Evolutionary conservation across 2,888 invertebrate genomes (phyloP).

Genomic region (Drosophila nigricruria): DNA sequence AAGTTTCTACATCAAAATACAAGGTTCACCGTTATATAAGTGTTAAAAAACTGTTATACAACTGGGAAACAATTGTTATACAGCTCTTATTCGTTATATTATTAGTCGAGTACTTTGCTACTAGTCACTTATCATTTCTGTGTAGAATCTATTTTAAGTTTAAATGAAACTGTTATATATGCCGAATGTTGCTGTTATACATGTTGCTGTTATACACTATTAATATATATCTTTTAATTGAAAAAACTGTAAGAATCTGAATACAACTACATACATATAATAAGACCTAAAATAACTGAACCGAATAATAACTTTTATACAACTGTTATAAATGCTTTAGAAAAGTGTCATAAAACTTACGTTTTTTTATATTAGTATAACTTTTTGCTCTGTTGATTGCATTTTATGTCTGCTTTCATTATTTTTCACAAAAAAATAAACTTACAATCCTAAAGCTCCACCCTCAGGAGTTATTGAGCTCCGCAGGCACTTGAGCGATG

Average conservation of each 20-base stretch:
- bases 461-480: neutral
- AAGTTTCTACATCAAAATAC: neutral
- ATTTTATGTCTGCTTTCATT: neutral
- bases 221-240: too few species aligned
- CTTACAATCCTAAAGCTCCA: neutral
- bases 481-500: constrained; percentile 26
- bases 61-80: neutral
- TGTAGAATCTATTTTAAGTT: too few species aligned
- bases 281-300: too few species aligned
- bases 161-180: too few species aligned
- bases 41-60: neutral
- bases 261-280: too few species aligned
- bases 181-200: too few species aligned
- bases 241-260: too few species aligned
- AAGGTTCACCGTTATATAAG: too few species aligned
- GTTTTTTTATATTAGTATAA: neutral
- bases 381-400: neutral
- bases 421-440: neutral
- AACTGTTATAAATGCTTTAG: constrained; percentile 4
- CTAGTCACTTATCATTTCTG: neutral
- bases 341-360: neutral
- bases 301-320: neutral
- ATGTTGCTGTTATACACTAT: too few species aligned
- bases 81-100: too few species aligned
- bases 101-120: too few species aligned